A percentile compares a stretch with the other conserved stretches of the same genome.
Evolutionary conservation across 2,888 invertebrate species (phyloP).

Genomic region (Boloria euphrosyne): DNA sequence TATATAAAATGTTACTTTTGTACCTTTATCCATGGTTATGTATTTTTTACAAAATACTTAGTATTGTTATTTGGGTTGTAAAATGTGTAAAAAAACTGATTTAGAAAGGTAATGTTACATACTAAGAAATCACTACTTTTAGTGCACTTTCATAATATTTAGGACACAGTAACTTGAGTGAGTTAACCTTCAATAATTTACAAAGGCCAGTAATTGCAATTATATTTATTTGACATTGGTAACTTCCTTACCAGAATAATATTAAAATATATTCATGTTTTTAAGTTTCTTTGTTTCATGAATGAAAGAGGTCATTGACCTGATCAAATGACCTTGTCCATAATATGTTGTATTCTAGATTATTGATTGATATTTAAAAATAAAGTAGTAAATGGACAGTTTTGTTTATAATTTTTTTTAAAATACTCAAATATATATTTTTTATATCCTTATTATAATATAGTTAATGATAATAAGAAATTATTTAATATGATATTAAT

Average conservation of each 20-base stretch:
- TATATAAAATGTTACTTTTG: background rate
- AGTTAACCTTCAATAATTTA: slow-evolving; percentile 7
- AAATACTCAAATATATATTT: too few relatives aligned
- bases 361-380: slow-evolving; percentile 10
- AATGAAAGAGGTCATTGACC: slow-evolving; percentile 32
- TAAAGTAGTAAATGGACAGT: background rate
- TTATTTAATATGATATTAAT: too few relatives aligned
- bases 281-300: slow-evolving; percentile 7
- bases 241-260: slow-evolving; percentile 32
- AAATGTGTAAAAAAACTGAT: too few relatives aligned
- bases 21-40: too few relatives aligned
- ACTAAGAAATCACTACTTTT: too few relatives aligned
- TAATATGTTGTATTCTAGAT: slow-evolving; percentile 22
- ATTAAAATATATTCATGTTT: background rate
- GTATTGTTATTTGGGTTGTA: too few relatives aligned
- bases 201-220: background rate
- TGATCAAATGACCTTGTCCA: slow-evolving; percentile 31
- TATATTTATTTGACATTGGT: slow-evolving; percentile 25
- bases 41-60: too few relatives aligned
- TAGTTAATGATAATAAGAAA: background rate
- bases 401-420: too few relatives aligned
- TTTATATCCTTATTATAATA: too few relatives aligned
- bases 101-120: too few relatives aligned
- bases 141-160: background rate
- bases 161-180: background rate